Evolutionary conservation across 2,797 vertebrate genomes (phyloP).

Genomic region (Siniperca undulata): DNA sequence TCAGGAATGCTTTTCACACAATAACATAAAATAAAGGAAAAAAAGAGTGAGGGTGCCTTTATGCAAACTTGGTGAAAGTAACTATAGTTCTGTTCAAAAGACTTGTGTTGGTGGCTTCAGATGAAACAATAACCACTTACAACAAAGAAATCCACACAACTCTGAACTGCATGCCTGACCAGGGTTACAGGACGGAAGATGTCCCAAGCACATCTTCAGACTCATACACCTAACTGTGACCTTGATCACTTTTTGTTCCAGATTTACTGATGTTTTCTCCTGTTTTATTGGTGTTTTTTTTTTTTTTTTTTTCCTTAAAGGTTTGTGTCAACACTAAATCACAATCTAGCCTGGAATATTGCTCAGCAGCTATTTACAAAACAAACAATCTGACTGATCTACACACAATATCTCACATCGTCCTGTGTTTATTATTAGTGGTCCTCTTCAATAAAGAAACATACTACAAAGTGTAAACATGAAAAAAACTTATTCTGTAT

Average conservation of each 20-base stretch:
- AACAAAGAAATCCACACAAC: constrained; percentile 54
- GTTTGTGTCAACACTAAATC: constrained; percentile 76
- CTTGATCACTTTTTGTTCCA: constrained; percentile 53
- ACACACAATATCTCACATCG: constrained; percentile 78
- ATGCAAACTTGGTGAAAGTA: constrained; percentile 53
- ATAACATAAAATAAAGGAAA: constrained; percentile 40
- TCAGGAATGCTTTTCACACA: constrained; percentile 81
- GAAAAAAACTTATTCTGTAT: constrained; percentile 63
- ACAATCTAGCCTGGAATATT: constrained; percentile 84
- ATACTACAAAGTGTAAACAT: constrained; percentile 84
- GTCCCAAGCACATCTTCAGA: constrained; percentile 51
- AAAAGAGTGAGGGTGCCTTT: constrained; percentile 53
- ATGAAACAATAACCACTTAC: constrained; percentile 52
- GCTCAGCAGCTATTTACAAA: constrained; percentile 86
- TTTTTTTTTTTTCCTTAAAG: constrained; percentile 43
- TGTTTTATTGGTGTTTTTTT: constrained; percentile 3
- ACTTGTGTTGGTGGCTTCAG: constrained; percentile 61
- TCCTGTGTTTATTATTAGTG: constrained; percentile 82
- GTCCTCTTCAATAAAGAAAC: constrained; percentile 82
- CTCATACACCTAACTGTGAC: constrained; percentile 58
- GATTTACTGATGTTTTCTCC: constrained; percentile 38
- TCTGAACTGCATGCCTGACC: constrained; percentile 68
- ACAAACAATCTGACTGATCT: constrained; percentile 74
- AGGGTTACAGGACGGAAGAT: constrained; percentile 49
- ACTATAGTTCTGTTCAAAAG: constrained; percentile 58